A percentile compares a stretch with the other conserved stretches of the same genome.
Evolutionary conservation across 2,888 invertebrate genomes (phyloP).

Genomic region (Andrena hattorfiana): DNA sequence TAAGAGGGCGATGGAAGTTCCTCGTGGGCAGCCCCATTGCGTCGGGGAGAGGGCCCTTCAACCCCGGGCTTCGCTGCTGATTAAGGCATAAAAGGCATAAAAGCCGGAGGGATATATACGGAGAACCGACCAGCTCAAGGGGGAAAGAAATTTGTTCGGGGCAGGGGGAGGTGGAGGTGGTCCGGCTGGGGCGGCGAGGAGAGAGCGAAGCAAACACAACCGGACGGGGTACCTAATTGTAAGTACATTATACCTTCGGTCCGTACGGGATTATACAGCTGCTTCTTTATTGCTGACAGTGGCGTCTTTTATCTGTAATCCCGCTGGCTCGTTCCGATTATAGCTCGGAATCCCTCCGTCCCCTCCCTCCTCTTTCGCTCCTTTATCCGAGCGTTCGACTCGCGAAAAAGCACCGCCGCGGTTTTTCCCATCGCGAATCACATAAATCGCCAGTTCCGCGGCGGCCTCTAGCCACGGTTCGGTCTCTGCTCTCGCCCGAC

Average conservation of each 20-base stretch:
- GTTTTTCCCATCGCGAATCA: conserved; percentile 38
- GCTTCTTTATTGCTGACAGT: conserved; percentile 74
- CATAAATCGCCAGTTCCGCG: conserved; percentile 51
- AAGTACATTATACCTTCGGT: conserved; percentile 74
- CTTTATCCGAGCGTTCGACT: background rate
- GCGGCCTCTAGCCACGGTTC: background rate
- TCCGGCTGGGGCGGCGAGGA: background rate
- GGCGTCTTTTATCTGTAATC: conserved; percentile 71
- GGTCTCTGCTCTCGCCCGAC: background rate
- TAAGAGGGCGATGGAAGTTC: conserved; percentile 60
- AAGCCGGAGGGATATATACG: conserved; percentile 63
- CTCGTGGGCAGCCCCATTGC: conserved; percentile 66
- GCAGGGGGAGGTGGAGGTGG: conserved; percentile 2
- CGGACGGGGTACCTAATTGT: conserved; percentile 72
- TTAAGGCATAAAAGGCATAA: conserved; percentile 75
- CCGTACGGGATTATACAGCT: conserved; percentile 72
- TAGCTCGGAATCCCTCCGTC: conserved; percentile 27
- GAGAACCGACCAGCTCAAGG: conserved; percentile 41
- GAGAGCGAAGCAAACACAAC: conserved; percentile 66
- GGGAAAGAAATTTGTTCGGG: conserved; percentile 68
- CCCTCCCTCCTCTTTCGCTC: background rate
- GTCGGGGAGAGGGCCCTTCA: conserved; percentile 69
- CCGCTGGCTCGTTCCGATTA: conserved; percentile 61
- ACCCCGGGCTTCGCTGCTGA: conserved; percentile 67
- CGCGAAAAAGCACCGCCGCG: conserved; percentile 45